A percentile compares a stretch with the other conserved stretches of the same genome.
Conservation (phyloP, 2,113 vertebrate species). For the Pithys albifrons region DNA sequence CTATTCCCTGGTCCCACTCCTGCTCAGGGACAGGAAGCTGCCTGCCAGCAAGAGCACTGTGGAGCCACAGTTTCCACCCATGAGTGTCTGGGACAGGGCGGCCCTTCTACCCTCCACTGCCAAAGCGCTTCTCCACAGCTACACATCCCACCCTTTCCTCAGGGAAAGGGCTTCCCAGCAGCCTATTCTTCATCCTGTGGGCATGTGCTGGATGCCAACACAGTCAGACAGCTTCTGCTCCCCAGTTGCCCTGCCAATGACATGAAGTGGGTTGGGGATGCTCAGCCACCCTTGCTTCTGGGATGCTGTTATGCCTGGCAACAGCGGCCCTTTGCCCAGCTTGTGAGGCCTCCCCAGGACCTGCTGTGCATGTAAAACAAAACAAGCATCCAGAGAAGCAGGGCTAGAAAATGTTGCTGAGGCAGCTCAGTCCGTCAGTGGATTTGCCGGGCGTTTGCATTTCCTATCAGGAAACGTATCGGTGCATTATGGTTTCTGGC, state of each 20-base stretch:
- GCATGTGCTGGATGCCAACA: fast-evolving
- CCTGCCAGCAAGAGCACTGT: neutral
- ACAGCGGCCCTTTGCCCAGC: neutral
- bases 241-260: neutral
- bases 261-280: fast-evolving
- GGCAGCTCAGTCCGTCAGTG: neutral
- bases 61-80: neutral
- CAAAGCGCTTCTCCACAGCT: neutral
- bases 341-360: neutral
- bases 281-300: fast-evolving
- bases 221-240: neutral
- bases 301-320: neutral
- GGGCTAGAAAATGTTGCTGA: neutral
- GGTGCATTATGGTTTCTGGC: conserved; percentile 9
- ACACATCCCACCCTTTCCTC: neutral
- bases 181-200: neutral
- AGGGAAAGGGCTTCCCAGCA: neutral
- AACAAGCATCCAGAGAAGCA: neutral
- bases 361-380: fast-evolving
- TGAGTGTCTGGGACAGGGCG: fast-evolving
- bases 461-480: conserved; percentile 56
- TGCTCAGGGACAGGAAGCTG: neutral
- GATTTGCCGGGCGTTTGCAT: neutral
- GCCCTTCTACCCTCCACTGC: neutral
- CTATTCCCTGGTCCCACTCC: neutral